Percentiles rank a stretch among this genome's conserved stretches.
Evolutionary conservation across 2,113 vertebrate genomes (phyloP).

Genomic region (Eidolon helvum): DNA sequence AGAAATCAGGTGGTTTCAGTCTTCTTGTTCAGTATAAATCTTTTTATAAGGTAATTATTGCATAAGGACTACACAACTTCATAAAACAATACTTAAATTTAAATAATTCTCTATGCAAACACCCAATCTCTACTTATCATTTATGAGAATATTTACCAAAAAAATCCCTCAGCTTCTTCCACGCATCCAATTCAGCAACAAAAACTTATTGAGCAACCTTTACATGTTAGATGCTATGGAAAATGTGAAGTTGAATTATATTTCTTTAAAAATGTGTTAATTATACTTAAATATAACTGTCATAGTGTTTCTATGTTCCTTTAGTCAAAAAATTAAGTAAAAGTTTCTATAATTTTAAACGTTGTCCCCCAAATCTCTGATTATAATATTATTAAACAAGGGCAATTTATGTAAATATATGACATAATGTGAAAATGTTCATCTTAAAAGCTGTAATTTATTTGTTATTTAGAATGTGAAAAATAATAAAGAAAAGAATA

Average conservation of each 20-base stretch:
- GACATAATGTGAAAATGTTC: neutral
- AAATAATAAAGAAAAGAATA: neutral
- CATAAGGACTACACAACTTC: neutral
- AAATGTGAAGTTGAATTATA: neutral
- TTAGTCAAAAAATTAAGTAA: neutral
- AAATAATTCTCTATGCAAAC: neutral
- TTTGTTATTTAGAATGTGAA: constrained; percentile 17
- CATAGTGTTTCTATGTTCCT: neutral
- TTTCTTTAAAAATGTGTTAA: neutral
- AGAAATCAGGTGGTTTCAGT: neutral
- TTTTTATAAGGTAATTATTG: neutral
- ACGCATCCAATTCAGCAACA: neutral
- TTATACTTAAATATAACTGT: neutral
- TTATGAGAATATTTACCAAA: neutral
- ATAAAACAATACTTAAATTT: neutral
- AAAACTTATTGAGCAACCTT: neutral
- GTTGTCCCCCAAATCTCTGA: neutral
- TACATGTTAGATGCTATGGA: neutral
- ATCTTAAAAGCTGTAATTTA: neutral
- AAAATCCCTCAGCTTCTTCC: neutral
- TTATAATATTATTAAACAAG: neutral
- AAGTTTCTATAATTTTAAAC: neutral
- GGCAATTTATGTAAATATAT: neutral
- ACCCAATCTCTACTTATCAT: neutral
- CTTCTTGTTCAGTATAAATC: neutral